Percentiles rank a stretch among this genome's conserved stretches.
These are phyloP conservation scores for Sternarchorhynchus goeldii DNA, from an alignment of 2,797 vertebrate genomes.

Conservation along the genomic window DNA sequence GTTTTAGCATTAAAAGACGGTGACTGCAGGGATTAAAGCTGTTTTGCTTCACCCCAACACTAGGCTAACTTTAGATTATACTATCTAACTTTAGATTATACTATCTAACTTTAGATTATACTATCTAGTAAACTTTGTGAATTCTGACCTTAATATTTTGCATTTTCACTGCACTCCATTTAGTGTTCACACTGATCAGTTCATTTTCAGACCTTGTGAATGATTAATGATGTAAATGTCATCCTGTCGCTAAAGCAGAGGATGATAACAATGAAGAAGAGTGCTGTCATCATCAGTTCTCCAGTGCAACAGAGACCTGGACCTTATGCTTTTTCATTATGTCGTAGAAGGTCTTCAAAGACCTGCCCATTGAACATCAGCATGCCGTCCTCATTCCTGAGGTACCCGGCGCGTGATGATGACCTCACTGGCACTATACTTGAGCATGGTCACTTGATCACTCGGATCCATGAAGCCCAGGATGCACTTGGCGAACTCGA, in stretches of 20 bases:
- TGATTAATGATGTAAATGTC: neutral
- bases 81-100: too few relatives aligned
- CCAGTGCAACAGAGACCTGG: slow-evolving; percentile 85
- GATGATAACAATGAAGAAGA: slow-evolving; percentile 86
- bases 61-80: too few relatives aligned
- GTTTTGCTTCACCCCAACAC: too few relatives aligned
- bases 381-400: slow-evolving; percentile 86
- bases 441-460: slow-evolving; percentile 83
- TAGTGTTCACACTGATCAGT: too few relatives aligned
- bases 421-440: slow-evolving; percentile 85
- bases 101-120: too few relatives aligned
- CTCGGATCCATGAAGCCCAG: slow-evolving; percentile 81
- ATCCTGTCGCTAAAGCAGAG: slow-evolving; percentile 16
- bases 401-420: slow-evolving; percentile 79
- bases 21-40: too few relatives aligned
- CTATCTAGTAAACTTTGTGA: too few relatives aligned
- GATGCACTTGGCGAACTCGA: slow-evolving; percentile 85
- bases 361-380: slow-evolving; percentile 81
- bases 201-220: too few relatives aligned
- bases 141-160: too few relatives aligned
- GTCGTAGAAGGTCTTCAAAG: slow-evolving; percentile 83
- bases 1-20: neutral
- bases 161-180: too few relatives aligned
- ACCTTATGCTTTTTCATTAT: slow-evolving; percentile 86
- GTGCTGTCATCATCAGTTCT: slow-evolving; percentile 75